Percentiles rank a stretch among this genome's conserved stretches.
Conservation (phyloP, 2,113 vertebrate genomes). For the Ascaphus truei region DNA sequence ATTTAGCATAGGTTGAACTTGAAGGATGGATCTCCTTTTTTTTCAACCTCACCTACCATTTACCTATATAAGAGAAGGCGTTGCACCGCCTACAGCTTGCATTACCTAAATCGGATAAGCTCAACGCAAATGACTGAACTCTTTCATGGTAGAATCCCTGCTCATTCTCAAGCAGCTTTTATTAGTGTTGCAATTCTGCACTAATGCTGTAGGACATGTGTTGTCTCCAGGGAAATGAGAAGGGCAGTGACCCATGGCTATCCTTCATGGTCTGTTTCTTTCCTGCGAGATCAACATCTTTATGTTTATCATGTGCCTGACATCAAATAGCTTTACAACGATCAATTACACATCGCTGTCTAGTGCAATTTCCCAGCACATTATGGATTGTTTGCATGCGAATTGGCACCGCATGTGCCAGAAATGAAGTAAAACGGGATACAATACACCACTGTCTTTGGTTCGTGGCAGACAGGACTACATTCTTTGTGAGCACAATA, state of each 20-base stretch:
- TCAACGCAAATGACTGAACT: not conserved
- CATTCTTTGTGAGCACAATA: too few species aligned
- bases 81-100: too few species aligned
- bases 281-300: slow-evolving; percentile 18
- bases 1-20: too few species aligned
- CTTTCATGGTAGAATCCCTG: not conserved
- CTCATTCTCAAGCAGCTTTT: not conserved
- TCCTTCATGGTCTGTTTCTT: slow-evolving; percentile 26
- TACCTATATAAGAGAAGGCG: too few species aligned
- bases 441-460: too few species aligned
- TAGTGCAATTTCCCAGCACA: slow-evolving; percentile 1
- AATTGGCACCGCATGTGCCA: not conserved
- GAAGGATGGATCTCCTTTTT: too few species aligned
- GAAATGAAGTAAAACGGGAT: not conserved
- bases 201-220: slow-evolving; percentile 14
- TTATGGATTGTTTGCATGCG: slow-evolving; percentile 10
- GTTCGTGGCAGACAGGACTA: too few species aligned
- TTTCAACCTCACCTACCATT: too few species aligned
- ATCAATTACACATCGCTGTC: slow-evolving; percentile 21
- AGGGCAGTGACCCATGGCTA: slow-evolving; percentile 17
- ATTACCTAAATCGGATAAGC: too few species aligned
- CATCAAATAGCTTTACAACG: slow-evolving; percentile 3
- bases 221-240: slow-evolving; percentile 17
- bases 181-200: not conserved
- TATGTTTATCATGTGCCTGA: slow-evolving; percentile 23